These are phyloP conservation scores for Lagria hirta DNA, from an alignment of 2,888 invertebrate genomes.

Conservation along the genomic window DNA sequence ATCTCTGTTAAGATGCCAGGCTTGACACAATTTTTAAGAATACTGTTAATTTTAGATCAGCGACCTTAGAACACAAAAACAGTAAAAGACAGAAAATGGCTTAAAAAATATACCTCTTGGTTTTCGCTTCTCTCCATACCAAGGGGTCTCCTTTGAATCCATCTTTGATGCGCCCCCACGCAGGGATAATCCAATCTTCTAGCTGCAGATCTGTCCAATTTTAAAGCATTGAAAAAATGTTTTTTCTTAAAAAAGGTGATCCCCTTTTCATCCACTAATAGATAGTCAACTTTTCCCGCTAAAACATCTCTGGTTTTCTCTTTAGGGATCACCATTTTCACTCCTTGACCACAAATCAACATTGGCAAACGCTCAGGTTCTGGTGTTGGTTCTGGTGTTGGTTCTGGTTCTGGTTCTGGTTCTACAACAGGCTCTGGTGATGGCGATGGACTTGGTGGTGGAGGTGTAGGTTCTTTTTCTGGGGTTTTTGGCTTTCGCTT, in stretches of 20 bases:
- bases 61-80: too few species aligned
- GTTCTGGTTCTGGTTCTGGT: slow-evolving; percentile 4
- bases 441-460: slow-evolving; percentile 32
- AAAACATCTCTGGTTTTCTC: slow-evolving; percentile 75
- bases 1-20: too few species aligned
- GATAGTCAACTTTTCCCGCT: slow-evolving; percentile 73
- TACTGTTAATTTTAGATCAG: too few species aligned
- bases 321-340: slow-evolving; percentile 74
- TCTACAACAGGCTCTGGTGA: slow-evolving; percentile 24
- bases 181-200: slow-evolving; percentile 48
- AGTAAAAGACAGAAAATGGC: too few species aligned
- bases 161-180: slow-evolving; percentile 48
- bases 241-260: slow-evolving; percentile 73
- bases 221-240: slow-evolving; percentile 73
- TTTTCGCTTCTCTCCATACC: too few species aligned
- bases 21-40: too few species aligned
- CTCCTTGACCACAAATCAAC: slow-evolving; percentile 55
- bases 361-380: slow-evolving; percentile 40
- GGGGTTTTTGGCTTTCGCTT: slow-evolving; percentile 36
- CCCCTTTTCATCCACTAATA: slow-evolving; percentile 68
- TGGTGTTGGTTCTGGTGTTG: neutral
- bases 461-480: slow-evolving; percentile 22
- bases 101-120: too few species aligned
- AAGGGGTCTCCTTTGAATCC: too few species aligned
- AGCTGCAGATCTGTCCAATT: slow-evolving; percentile 63